phyloP scores from a whole-genome alignment of 2,888 invertebrate species.

The Caenorhabditis afra region DNA sequence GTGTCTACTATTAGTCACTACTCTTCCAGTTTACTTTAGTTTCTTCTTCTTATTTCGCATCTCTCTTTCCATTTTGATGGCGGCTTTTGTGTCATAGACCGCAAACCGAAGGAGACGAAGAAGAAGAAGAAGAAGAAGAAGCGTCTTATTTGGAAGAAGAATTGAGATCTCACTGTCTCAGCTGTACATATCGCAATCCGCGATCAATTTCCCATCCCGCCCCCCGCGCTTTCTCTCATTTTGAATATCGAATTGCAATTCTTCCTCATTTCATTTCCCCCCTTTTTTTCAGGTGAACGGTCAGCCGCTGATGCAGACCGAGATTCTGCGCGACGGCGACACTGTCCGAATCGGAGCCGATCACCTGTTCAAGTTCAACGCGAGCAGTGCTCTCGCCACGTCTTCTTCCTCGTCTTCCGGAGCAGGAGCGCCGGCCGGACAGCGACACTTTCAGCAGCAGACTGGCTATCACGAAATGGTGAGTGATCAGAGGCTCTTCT shows the following conservation, averaged over 20 bases:
- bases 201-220: constrained; percentile 32
- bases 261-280: constrained; percentile 3
- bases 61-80: constrained; percentile 4
- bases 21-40: background rate
- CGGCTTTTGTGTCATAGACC: constrained; percentile 16
- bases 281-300: constrained; percentile 87
- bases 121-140: background rate
- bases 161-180: constrained; percentile 6
- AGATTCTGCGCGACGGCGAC: constrained; percentile 86
- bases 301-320: constrained; percentile 92
- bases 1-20: constrained; percentile 21
- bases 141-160: no score
- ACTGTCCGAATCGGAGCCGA: constrained; percentile 81
- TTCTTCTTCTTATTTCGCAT: background rate
- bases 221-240: constrained; percentile 11
- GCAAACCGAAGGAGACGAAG: constrained; percentile 23
- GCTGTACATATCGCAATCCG: constrained; percentile 41
- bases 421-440: background rate
- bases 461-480: constrained; percentile 46
- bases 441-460: constrained; percentile 38
- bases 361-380: constrained; percentile 83
- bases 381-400: no score
- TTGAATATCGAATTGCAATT: no score
- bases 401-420: background rate
- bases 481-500: constrained; percentile 18